Evolutionary conservation across 2,797 vertebrate genomes (phyloP).

Genomic region (Chlorospingus semifuscus): DNA sequence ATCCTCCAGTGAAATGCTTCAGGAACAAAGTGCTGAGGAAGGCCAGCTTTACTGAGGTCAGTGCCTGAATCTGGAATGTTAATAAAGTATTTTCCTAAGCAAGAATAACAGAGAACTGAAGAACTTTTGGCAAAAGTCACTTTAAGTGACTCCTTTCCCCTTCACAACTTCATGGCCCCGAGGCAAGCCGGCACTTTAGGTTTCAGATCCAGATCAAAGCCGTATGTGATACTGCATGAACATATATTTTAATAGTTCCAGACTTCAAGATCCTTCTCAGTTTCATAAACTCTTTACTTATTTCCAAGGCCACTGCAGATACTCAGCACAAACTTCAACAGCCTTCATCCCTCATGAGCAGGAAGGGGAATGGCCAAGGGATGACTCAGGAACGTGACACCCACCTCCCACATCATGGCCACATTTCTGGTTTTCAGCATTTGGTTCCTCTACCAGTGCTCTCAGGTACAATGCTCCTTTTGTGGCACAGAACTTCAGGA

Average conservation of each 20-base stretch:
- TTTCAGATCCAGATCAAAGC: neutral
- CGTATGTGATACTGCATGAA: neutral
- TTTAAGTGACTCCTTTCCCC: neutral
- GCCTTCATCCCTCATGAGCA: neutral
- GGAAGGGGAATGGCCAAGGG: neutral
- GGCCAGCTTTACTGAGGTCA: neutral
- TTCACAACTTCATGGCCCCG: neutral
- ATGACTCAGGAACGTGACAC: neutral
- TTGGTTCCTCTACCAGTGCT: neutral
- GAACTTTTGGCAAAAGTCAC: neutral
- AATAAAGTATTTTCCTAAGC: neutral
- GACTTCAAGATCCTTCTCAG: neutral
- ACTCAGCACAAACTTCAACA: neutral
- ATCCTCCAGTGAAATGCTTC: rapidly evolving
- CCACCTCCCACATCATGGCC: rapidly evolving
- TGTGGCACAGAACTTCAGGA: neutral
- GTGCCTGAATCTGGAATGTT: neutral
- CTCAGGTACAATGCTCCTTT: neutral
- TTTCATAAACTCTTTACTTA: neutral
- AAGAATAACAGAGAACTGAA: neutral
- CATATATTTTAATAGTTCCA: neutral
- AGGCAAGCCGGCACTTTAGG: neutral
- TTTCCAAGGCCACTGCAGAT: neutral
- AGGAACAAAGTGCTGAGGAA: neutral
- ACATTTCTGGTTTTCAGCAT: neutral